Conservation (phyloP, 2,888 invertebrate genomes). For the Pristionchus exspectatus region DNA sequence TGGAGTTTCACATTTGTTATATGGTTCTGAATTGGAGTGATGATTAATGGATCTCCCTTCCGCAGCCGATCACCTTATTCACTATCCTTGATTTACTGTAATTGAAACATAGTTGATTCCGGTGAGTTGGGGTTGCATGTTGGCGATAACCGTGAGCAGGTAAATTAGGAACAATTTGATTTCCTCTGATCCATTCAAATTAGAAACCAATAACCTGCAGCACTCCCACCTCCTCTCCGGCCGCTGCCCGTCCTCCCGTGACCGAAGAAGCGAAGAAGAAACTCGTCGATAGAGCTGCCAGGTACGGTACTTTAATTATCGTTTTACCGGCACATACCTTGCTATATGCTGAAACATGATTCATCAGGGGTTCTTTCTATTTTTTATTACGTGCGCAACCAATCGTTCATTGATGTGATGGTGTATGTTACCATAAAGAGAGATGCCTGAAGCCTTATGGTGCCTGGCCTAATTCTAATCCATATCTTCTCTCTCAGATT, state of each 20-base stretch:
- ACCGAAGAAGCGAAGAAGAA: slow-evolving; percentile 46
- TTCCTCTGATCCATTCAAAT: background rate
- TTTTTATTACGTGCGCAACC: too few species aligned
- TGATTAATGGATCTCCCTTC: too few species aligned
- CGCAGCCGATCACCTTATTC: too few species aligned
- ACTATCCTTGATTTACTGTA: too few species aligned
- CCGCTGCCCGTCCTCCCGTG: slow-evolving; percentile 27
- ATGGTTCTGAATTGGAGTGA: too few species aligned
- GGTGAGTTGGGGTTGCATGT: background rate
- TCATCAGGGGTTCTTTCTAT: too few species aligned
- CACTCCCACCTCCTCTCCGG: slow-evolving; percentile 6
- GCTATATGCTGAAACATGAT: too few species aligned
- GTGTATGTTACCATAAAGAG: too few species aligned
- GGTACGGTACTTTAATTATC: slow-evolving; percentile 21
- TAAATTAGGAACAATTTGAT: background rate
- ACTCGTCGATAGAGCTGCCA: slow-evolving; percentile 54
- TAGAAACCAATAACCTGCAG: background rate
- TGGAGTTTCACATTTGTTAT: background rate
- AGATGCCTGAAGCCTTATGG: too few species aligned
- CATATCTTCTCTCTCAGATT: slow-evolving; percentile 41
- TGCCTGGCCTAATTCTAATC: background rate
- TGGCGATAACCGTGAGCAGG: background rate
- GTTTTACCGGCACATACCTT: too few species aligned
- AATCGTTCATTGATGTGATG: too few species aligned
- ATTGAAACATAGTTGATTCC: too few species aligned